These are phyloP conservation scores for Botia kubotai DNA, from an alignment of 2,797 vertebrate species.

Conservation along the genomic window DNA sequence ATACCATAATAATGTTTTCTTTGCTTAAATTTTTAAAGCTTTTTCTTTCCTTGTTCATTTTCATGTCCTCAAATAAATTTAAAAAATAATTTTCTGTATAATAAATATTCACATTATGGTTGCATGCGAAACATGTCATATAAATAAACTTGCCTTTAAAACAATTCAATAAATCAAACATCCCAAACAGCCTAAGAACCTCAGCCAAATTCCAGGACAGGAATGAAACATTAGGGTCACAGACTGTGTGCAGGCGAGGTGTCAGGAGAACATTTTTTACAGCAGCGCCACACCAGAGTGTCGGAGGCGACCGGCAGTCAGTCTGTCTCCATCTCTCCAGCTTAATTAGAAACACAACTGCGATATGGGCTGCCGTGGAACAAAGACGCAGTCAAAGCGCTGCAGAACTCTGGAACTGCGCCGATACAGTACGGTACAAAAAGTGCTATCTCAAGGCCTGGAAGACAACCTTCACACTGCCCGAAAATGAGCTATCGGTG, in stretches of 20 bases:
- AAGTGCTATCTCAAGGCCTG: slow-evolving; percentile 39
- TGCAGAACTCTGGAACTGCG: slow-evolving; percentile 7
- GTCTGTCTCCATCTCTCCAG: slow-evolving; percentile 65
- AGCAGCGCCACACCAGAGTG: slow-evolving; percentile 54
- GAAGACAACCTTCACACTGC: slow-evolving; percentile 49
- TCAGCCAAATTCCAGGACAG: slow-evolving; percentile 10
- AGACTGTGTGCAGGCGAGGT: slow-evolving; percentile 15
- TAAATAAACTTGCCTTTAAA: neutral
- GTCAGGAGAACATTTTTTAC: slow-evolving; percentile 52
- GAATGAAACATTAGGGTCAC: slow-evolving; percentile 50
- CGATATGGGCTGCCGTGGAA: slow-evolving; percentile 52
- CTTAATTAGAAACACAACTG: slow-evolving; percentile 69
- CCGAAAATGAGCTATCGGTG: slow-evolving; percentile 46
- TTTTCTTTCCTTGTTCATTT: too few species aligned
- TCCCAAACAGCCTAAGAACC: slow-evolving; percentile 10
- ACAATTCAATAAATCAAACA: slow-evolving; percentile 29
- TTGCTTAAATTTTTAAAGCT: too few species aligned
- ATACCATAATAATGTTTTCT: too few species aligned
- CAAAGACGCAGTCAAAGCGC: slow-evolving; percentile 50
- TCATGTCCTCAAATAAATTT: too few species aligned
- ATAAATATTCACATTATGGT: too few species aligned
- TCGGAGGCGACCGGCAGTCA: slow-evolving; percentile 63
- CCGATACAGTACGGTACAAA: slow-evolving; percentile 21
- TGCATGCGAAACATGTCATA: neutral
- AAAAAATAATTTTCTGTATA: too few species aligned